Evolutionary conservation across 2,888 invertebrate species (phyloP), one percentile per base, ranked within the genome.

Genomic region (Creontiades dilutus): DNA sequence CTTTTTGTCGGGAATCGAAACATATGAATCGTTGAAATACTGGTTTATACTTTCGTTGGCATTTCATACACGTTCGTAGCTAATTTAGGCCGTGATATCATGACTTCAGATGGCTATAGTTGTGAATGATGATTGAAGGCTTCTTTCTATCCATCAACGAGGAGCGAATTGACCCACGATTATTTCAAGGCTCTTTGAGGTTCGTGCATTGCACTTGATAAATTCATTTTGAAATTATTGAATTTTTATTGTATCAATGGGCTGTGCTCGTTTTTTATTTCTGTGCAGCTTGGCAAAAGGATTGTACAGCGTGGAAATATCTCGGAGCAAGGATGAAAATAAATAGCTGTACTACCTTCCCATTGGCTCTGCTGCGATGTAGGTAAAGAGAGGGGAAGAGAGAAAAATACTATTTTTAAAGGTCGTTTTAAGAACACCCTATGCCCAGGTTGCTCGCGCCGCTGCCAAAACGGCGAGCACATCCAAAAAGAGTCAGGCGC

Each of bases 401-500:
- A 68, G 52, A 19, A 86, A 86, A 76, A 75, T 75, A n/a, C 76
- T 86, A 86, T 86, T 86, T 86, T 68, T 86, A 86, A 68, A 68
- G 23, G 47, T 85, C 85, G 86, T 13, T 86, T 86, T 68, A 48
- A 86, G 75, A 86, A 55, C 75, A 75, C 27, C 86, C 48, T 55
- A 19, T 76, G 76, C 47, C 86, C 76, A 76, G 86, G 75, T 68
- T 68, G 86, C 48, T 68, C 14, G 48, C 23, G 12, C 37, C 16
- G 86, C 76, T 86, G 86, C 86, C 86, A 86, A 86, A 86, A 86
- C 76, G 75, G 85, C 52, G 9, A 48, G 23, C 86, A 68, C 86
- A 86, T 86, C 86, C 86, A 86, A 86, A 86, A 86, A 75, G 75
- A 86, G 86, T 61, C 86, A 75, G 86, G 86, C 86, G 86, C 86